Evolutionary conservation across 1,140 invertebrate species (phyloP).

Genomic region (Trichonephila clavipes): DNA sequence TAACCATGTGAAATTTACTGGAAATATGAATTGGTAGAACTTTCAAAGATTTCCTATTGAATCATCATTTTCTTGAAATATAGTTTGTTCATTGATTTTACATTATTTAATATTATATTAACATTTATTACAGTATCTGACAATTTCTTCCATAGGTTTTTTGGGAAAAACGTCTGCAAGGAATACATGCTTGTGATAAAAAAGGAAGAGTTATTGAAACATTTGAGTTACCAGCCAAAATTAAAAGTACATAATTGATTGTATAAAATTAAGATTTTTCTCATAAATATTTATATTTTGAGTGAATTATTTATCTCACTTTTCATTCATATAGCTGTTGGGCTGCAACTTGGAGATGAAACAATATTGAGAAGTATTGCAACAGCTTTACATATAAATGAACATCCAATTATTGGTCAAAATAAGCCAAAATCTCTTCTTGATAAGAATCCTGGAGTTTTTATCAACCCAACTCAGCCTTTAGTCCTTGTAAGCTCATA

Average conservation of each 20-base stretch:
- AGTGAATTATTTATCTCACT: constrained; percentile 21
- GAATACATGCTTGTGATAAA: constrained; percentile 91
- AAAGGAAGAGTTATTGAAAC: constrained; percentile 88
- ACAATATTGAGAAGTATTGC: constrained; percentile 95
- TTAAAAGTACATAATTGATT: constrained; percentile 83
- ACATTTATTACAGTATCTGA: no score
- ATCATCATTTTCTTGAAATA: no score
- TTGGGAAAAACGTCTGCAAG: constrained; percentile 98
- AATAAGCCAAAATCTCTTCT: constrained; percentile 90
- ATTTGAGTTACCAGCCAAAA: constrained; percentile 91
- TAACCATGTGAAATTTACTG: no score
- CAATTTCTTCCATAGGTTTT: constrained; percentile 86
- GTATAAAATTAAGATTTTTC: neutral
- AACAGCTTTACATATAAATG: constrained; percentile 90
- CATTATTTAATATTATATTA: no score
- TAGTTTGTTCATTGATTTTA: no score
- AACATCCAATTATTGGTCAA: constrained; percentile 92
- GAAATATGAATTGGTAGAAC: no score
- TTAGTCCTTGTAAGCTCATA: constrained; percentile 87
- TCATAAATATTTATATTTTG: neutral
- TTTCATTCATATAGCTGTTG: constrained; percentile 85
- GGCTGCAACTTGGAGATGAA: constrained; percentile 93
- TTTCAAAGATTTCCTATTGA: no score
- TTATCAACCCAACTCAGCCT: constrained; percentile 97
- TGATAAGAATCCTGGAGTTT: constrained; percentile 96